Conservation (phyloP, 2,113 vertebrate species). For the Callorhinus ursinus region DNA sequence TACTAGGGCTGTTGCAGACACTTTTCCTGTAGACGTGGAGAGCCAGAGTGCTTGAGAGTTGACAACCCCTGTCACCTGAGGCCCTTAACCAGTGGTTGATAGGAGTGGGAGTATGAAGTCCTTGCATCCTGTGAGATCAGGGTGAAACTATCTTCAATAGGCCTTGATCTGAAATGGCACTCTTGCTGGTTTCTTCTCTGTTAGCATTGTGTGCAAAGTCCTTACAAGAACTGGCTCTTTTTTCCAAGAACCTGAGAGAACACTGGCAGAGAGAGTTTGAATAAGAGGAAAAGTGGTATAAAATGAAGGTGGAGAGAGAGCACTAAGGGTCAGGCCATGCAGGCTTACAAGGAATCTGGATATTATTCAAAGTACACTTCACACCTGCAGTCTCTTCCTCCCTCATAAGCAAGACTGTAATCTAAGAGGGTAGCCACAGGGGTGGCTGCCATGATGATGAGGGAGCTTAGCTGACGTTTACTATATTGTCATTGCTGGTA, state of each 20-base stretch:
- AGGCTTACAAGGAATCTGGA: neutral
- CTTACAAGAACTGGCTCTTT: neutral
- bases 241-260: neutral
- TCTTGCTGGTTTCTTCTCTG: neutral
- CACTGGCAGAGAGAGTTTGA: neutral
- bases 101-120: neutral
- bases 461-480: neutral
- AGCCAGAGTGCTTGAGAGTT: neutral
- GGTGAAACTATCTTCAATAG: neutral
- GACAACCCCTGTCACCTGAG: neutral
- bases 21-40: fast-evolving
- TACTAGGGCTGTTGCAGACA: neutral
- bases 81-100: neutral
- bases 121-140: neutral
- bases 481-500: neutral
- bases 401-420: neutral
- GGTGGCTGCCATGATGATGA: neutral
- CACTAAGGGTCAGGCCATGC: neutral
- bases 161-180: neutral
- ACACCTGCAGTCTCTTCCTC: neutral
- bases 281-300: neutral
- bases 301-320: neutral
- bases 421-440: neutral
- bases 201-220: neutral
- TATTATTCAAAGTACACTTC: neutral